Evolutionary conservation across 2,797 vertebrate genomes (phyloP), one percentile per base, ranked within the genome.

Genomic region (Adrianichthys oophorus): DNA sequence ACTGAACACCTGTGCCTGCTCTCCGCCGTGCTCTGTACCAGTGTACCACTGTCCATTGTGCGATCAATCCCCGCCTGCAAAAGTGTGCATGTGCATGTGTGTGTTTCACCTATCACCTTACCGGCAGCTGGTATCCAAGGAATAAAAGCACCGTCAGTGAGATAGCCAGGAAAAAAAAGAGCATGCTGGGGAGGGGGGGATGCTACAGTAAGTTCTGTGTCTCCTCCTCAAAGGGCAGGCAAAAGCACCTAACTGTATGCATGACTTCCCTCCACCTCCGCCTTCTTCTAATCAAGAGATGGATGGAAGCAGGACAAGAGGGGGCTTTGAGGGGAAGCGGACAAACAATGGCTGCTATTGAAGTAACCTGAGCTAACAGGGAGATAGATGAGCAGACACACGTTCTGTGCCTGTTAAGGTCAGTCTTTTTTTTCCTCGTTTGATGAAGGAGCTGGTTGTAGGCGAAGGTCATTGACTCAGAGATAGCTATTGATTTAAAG

Each of bases 111-210:
- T 81, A 87, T 90, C 83, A 68, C 74, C 71, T 89, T 85, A 85
- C 84, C 32, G 18, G 76, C 88, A 90, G 85, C 86, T 88, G 87
- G 70, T 62, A 79, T 72, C 67, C 78, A n/a, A 55, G 70, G 69
- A 76, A 84, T 79, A 82, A 81, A 83, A 74, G 65, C 69, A 53
- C 49, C 44, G 7, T 52, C 63, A 55, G 71, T 41, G 68, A 68
- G 68, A 72, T 46, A 72, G 73, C 58, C 53, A 48, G 65, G 45
- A 64, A 53, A 53, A 62, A 67, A 70, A 72, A 59, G 56, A 52
- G 52, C 56, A n/a, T 7, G 15, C 68, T 46, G 79, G 71, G 19
- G 68, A 46, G 69, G 69, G 68, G 18, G 60, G 37, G 74, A n/a
- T 24, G 46, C 0, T 24, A 68, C 4, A 15, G 62, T 29, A 56